These are phyloP conservation scores for Frankliniella intonsa DNA, from an alignment of 2,888 invertebrate genomes.

Conservation along the genomic window DNA sequence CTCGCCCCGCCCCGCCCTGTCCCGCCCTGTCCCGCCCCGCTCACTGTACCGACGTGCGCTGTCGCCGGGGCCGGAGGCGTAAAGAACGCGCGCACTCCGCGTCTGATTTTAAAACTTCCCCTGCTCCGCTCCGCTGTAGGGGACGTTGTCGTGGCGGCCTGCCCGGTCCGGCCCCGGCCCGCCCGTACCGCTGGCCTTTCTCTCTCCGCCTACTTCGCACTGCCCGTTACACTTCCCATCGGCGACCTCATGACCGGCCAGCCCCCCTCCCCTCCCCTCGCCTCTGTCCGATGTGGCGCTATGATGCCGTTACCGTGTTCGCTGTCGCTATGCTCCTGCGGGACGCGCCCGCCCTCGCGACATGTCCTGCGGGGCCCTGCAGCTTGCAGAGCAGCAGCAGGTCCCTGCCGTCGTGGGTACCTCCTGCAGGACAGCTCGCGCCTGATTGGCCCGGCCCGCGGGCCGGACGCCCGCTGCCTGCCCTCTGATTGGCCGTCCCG, in stretches of 20 bases:
- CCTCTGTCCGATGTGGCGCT: background rate
- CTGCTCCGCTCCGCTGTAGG: background rate
- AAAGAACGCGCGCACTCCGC: too few species aligned
- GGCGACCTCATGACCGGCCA: background rate
- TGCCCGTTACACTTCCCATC: conserved; percentile 22
- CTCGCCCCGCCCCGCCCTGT: background rate
- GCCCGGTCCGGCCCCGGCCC: background rate
- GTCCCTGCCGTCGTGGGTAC: too few species aligned
- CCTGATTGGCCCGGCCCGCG: too few species aligned
- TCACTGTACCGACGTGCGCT: background rate
- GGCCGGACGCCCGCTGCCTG: too few species aligned
- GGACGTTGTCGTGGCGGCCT: too few species aligned
- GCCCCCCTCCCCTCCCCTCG: background rate
- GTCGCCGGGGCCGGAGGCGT: background rate
- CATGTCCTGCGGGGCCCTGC: too few species aligned
- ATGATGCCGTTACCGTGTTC: background rate
- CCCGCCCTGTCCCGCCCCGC: background rate
- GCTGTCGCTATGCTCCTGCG: background rate
- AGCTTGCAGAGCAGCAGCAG: too few species aligned
- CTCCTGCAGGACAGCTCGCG: too few species aligned
- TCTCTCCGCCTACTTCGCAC: background rate
- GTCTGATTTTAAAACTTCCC: too few species aligned
- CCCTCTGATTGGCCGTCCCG: too few species aligned
- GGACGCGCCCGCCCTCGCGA: too few species aligned
- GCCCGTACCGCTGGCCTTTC: background rate